These are phyloP conservation scores for Morbakka virulenta DNA, from an alignment of 30 jellyfish, hydroid and myxozoan species.

Conservation along the genomic window DNA sequence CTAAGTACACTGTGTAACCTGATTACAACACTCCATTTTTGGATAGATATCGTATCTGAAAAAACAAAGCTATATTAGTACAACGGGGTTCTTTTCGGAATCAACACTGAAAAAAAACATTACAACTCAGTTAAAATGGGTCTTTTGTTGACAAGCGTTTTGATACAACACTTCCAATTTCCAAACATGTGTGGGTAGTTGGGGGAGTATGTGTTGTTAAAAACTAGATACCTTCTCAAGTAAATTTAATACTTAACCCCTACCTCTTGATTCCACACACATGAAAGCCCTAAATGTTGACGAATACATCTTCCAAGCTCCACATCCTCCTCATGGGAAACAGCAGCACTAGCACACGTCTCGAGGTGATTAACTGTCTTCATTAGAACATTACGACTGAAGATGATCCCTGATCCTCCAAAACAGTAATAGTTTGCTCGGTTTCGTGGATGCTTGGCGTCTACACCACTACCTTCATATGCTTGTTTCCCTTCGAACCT, in stretches of 20 bases:
- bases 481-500: conserved; percentile 41
- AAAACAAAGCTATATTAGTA: too few species aligned
- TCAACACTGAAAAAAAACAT: too few species aligned
- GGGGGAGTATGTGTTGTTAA: too few species aligned
- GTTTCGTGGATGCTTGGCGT: not conserved
- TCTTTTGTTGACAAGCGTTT: too few species aligned
- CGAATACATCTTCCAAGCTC: conserved; percentile 17
- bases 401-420: conserved; percentile 55
- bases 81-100: too few species aligned
- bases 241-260: not conserved
- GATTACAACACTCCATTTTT: too few species aligned
- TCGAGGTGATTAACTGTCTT: conserved; percentile 36
- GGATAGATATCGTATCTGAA: too few species aligned
- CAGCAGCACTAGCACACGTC: conserved; percentile 13
- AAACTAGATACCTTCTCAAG: too few species aligned
- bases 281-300: conserved; percentile 3
- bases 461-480: conserved; percentile 36
- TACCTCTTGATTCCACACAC: conserved; percentile 54
- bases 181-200: too few species aligned
- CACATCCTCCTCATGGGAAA: conserved; percentile 28
- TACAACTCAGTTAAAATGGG: too few species aligned
- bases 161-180: too few species aligned
- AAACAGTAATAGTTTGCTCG: conserved; percentile 42
- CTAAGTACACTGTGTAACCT: too few species aligned
- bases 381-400: conserved; percentile 58